These are phyloP conservation scores for Drosophila flavopinicola DNA, from an alignment of 2,888 invertebrate genomes.

Conservation along the genomic window DNA sequence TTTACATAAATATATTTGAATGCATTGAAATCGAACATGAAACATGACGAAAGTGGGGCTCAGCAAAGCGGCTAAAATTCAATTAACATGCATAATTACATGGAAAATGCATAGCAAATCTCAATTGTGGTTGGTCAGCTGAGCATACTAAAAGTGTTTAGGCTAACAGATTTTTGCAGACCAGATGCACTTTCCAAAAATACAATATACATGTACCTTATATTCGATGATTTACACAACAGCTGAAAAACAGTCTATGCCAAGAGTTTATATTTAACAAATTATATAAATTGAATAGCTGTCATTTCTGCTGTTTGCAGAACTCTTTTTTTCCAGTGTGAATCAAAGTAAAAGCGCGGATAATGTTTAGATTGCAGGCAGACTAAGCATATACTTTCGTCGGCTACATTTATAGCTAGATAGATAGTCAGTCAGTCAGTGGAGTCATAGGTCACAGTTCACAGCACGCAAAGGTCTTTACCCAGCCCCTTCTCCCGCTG, in stretches of 20 bases:
- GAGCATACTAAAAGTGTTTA: no score
- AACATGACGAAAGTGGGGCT: constrained; percentile 21
- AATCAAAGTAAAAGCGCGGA: constrained; percentile 54
- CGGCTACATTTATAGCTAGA: not conserved
- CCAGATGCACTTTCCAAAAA: no score
- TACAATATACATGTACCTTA: no score
- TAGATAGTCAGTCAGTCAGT: not conserved
- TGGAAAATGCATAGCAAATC: constrained; percentile 36
- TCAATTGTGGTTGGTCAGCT: not conserved
- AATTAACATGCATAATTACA: constrained; percentile 57
- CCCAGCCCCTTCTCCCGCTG: not conserved
- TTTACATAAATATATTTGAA: constrained; percentile 43
- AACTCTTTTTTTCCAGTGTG: constrained; percentile 26
- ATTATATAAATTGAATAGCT: no score
- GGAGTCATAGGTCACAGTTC: constrained; percentile 61
- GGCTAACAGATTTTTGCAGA: no score
- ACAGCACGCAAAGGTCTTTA: constrained; percentile 39
- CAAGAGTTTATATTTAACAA: not conserved
- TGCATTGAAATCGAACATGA: constrained; percentile 17
- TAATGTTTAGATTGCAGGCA: constrained; percentile 43
- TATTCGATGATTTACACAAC: no score
- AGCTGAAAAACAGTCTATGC: not conserved
- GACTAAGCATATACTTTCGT: not conserved
- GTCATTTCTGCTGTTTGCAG: not conserved
- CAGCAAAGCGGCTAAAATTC: constrained; percentile 39